Percentiles rank a stretch among this genome's conserved stretches.
Evolutionary conservation across 2,113 vertebrate genomes (phyloP).

Genomic region (Petrocephalus microphthalmus): DNA sequence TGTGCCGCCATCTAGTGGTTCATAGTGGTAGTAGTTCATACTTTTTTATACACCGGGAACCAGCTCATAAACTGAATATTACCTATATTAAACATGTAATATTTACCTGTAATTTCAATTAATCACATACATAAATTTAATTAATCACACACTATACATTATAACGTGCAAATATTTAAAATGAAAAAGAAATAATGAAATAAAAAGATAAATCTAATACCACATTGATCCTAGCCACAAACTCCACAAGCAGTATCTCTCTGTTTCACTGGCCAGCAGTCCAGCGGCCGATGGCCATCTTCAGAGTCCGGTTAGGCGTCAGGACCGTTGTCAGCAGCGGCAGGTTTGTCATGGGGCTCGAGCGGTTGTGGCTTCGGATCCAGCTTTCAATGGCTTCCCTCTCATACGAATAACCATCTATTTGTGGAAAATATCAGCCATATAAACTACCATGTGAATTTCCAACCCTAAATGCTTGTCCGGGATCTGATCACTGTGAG

Average conservation of each 20-base stretch:
- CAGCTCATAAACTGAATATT: background rate
- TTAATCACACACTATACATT: background rate
- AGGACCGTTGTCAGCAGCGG: slow-evolving; percentile 71
- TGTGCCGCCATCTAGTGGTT: background rate
- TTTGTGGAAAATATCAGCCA: slow-evolving; percentile 23
- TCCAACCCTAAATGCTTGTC: background rate
- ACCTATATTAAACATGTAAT: background rate
- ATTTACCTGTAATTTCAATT: background rate
- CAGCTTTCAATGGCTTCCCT: slow-evolving; percentile 82
- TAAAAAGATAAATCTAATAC: background rate
- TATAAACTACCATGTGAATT: background rate
- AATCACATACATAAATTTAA: background rate
- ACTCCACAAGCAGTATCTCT: background rate
- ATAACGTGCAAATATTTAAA: background rate
- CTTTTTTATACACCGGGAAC: background rate
- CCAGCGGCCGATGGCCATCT: slow-evolving; percentile 91
- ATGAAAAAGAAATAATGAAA: no score
- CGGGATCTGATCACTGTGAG: background rate
- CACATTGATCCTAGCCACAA: background rate
- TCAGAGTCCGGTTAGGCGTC: slow-evolving; percentile 85
- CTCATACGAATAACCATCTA: slow-evolving; percentile 95
- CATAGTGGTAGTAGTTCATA: no score
- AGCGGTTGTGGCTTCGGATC: slow-evolving; percentile 76
- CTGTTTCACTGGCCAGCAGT: slow-evolving; percentile 46
- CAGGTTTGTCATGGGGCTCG: slow-evolving; percentile 95